Evolutionary conservation across 1,140 invertebrate species (phyloP), one percentile per base, ranked within the genome.

Genomic region (Drosophila lowei): DNA sequence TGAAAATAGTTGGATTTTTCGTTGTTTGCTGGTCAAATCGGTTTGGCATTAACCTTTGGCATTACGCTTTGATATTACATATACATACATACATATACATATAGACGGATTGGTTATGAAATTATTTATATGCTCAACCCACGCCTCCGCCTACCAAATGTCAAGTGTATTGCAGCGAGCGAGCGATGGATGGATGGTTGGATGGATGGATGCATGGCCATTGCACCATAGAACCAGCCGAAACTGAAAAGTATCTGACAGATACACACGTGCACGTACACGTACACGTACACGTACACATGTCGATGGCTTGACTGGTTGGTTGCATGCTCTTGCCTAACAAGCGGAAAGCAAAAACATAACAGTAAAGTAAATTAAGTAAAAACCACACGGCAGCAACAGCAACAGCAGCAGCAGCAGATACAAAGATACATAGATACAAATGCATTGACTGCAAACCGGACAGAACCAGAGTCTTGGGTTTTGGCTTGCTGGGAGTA

Each of bases 301-400:
- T 63, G 58, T 65, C 73, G 74, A 72, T 59, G 59, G 47, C 9
- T 64, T 62, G 60, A 58, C 49, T 65, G 76, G 44, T 55, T 49
- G 53, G 63, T 52, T 56, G 72, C 23, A 23, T 62, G 70, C 66
- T 44, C 79, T 80, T 79, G 81, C 77, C 67, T 70, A 86, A 85
- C 81, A 77, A 84, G 77, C 80, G 81, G 72, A 80, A 84, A 79
- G 81, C 64, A 75, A 86, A 79, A 85, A 86, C 81, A 80, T 86
- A 84, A 84, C 81, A 85, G 80, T 84, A 84, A 84, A 84, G 77
- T 80, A 84, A 85, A 85, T 80, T 85, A 85, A 84, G 80, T 84
- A 77, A 73, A 76, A 84, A 79, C 80, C 77, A 85, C 67, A 79
- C 79, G 50, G 48, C 62, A 49, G 49, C 50, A 50, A 11, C 41